Base-by-base conservation (phyloP, 2,797 vertebrate species). In the Miichthys miiuy region DNA sequence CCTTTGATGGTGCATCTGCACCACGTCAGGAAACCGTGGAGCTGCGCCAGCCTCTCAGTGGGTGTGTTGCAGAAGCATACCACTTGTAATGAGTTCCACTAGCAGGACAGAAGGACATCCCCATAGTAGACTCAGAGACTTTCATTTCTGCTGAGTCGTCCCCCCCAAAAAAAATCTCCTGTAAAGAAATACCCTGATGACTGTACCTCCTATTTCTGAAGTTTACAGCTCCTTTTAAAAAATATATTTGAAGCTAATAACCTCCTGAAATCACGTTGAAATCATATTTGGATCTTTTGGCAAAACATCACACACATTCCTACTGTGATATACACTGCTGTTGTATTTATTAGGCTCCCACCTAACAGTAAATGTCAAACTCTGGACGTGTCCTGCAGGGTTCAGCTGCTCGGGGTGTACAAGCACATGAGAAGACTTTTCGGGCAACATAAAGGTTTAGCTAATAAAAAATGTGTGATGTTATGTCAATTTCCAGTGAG, bases 231-330 rank as follows among this genome's bases (percentile, higher is more conserved):
- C 76, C 83, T 87, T 87, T 89, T 72, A 82, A 87, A 81, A 38
- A 77, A 69, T 51, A 76, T 42, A 65, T 86, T 84, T 86, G 72
- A 72, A 66, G 42, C 81, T 77, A 85, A 82, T 74, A 87, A 80
- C 76, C 73, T 77, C 75, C 68, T 64, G 62, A 85, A 89, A 84
- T 91, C 72, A 86, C 30, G 56, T 56, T 83, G 55, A 86, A 92
- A 90, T 90, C 75, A 90, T 90, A 87, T 89, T 84, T 84, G 66
- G 69, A 79, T 80, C 51, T 81, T 80, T 89, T 91, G 91, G 89
- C 88, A 79, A 72, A 84, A 82, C 90, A 88, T 93, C 91, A 92
- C 71, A 92, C 77, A 69, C 84, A 90, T 90, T 90, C 87, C 81
- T 58, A 1, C 68, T 1, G 48, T 82, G 66, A 84, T 82, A 64